These are phyloP conservation scores for Dolomedes plantarius DNA, from an alignment of 2,888 invertebrate species.

Conservation along the genomic window DNA sequence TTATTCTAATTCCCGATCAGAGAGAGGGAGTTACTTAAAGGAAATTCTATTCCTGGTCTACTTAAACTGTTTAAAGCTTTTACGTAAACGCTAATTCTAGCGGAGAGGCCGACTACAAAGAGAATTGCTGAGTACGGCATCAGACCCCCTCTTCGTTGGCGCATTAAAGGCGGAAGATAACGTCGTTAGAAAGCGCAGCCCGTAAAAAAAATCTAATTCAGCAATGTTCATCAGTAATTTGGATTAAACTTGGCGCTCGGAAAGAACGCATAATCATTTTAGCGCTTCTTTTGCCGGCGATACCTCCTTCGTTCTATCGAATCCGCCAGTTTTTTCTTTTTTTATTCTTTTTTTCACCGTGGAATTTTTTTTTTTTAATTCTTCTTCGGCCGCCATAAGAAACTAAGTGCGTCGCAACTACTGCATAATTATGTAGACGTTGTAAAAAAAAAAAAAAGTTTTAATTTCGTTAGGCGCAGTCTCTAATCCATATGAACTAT, in stretches of 20 bases:
- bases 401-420: constrained; percentile 67
- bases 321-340: constrained; percentile 63
- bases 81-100: constrained; percentile 70
- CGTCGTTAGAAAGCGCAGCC: constrained; percentile 63
- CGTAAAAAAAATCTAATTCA: constrained; percentile 69
- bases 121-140: constrained; percentile 52
- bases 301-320: constrained; percentile 66
- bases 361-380: constrained; percentile 60
- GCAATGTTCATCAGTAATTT: constrained; percentile 72
- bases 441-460: constrained; percentile 71
- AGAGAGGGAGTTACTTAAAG: constrained; percentile 55
- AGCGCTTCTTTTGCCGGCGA: constrained; percentile 69
- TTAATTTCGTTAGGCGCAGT: constrained; percentile 70
- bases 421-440: constrained; percentile 72
- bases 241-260: constrained; percentile 70
- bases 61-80: constrained; percentile 71
- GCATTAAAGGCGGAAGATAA: constrained; percentile 69
- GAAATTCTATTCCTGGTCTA: constrained; percentile 70
- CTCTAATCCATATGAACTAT: constrained; percentile 71
- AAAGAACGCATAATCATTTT: constrained; percentile 71
- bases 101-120: constrained; percentile 67
- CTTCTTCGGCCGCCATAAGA: constrained; percentile 52
- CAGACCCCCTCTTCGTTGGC: constrained; percentile 53
- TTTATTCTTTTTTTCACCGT: constrained; percentile 22
- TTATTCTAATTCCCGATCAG: constrained; percentile 68